Percentiles rank a stretch among this genome's conserved stretches.
phyloP scores from a whole-genome alignment of 1,140 invertebrate species.

The Drosophila navojoa region DNA sequence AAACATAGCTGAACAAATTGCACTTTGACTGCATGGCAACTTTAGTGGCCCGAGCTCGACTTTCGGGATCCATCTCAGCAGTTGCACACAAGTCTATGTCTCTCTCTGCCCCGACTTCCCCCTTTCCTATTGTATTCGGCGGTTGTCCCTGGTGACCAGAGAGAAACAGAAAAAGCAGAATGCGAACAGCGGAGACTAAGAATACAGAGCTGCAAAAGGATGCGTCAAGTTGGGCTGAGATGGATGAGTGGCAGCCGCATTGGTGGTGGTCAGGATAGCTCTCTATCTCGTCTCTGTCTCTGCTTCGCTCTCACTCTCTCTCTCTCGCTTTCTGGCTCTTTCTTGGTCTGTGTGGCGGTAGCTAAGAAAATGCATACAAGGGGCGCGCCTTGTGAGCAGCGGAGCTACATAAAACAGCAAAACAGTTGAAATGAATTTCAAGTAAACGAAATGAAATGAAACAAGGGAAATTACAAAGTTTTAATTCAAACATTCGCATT shows the following conservation, averaged over 20 bases:
- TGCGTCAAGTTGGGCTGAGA: conserved; percentile 31
- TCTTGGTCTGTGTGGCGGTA: conserved; percentile 8
- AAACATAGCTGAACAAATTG: conserved; percentile 65
- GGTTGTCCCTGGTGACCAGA: conserved; percentile 70
- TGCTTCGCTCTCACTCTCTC: neutral
- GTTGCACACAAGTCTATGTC: conserved; percentile 43
- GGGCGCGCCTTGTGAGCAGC: neutral
- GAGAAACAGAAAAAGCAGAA: conserved; percentile 4
- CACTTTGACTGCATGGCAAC: conserved; percentile 77
- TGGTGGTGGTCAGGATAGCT: conserved; percentile 17
- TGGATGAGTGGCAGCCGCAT: conserved; percentile 50
- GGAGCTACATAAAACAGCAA: conserved; percentile 25
- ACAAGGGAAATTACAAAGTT: conserved; percentile 83
- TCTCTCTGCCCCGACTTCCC: neutral
- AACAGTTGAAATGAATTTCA: conserved; percentile 77
- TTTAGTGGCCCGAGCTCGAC: conserved; percentile 59
- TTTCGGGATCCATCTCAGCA: conserved; percentile 36
- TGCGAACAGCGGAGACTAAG: conserved; percentile 5
- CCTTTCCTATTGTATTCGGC: conserved; percentile 61
- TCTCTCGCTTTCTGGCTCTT: neutral
- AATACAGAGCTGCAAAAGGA: conserved; percentile 30
- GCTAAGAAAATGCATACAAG: conserved; percentile 57
- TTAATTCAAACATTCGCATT: conserved; percentile 82
- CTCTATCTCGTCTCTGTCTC: neutral
- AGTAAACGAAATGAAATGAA: conserved; percentile 81